A percentile compares a stretch with the other conserved stretches of the same genome.
Conservation (phyloP, 92 coral and sea anemone genomes). For the Porites divaricata region DNA sequence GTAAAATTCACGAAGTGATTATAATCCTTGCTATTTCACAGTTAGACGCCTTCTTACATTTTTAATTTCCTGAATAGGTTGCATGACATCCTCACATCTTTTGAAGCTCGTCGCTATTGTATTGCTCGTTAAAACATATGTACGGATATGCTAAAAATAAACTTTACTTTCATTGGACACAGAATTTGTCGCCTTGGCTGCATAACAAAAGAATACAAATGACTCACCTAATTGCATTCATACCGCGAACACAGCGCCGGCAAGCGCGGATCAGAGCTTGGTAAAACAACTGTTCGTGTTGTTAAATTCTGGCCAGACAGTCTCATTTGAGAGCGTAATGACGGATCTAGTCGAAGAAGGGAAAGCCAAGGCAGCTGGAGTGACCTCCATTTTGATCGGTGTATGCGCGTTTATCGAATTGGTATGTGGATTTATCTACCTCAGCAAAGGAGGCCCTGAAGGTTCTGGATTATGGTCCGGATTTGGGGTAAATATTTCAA, state of each 20-base stretch:
- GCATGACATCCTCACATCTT: no score
- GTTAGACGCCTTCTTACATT: no score
- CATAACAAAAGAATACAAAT: neutral
- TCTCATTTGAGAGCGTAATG: neutral
- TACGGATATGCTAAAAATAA: neutral
- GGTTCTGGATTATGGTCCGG: constrained; percentile 74
- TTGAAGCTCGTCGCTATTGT: no score
- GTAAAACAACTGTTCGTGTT: no score
- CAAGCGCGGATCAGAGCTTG: no score
- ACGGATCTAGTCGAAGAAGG: constrained; percentile 55
- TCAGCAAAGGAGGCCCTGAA: constrained; percentile 64
- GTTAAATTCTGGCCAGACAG: no score
- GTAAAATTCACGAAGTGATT: no score
- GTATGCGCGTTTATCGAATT: constrained; percentile 44
- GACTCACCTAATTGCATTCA: neutral
- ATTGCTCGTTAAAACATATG: no score
- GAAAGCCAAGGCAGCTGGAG: constrained; percentile 69
- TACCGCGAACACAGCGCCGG: no score
- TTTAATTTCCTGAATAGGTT: no score
- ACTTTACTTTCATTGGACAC: neutral
- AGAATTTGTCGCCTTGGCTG: neutral
- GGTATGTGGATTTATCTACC: constrained; percentile 67
- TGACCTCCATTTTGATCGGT: constrained; percentile 33
- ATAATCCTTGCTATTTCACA: no score
- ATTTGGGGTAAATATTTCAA: constrained; percentile 53